Base-by-base conservation (phyloP, 2,888 invertebrate genomes). In the Leptinotarsa rubiginosa region DNA sequence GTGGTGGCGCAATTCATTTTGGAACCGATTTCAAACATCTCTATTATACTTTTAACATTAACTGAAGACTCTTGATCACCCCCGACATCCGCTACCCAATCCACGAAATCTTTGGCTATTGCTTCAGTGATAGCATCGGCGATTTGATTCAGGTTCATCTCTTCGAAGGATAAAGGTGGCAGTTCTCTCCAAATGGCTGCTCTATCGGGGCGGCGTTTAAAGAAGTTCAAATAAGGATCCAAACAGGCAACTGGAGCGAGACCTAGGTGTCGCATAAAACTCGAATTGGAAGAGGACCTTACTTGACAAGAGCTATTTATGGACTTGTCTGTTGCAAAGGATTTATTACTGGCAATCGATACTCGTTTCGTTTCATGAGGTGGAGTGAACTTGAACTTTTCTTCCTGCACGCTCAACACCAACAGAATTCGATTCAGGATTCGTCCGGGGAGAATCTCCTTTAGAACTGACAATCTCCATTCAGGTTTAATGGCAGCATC, bases 1-100 rank as follows among this genome's bases (percentile, higher is more conserved):
- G 91, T 89, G 69, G 88, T 88, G 0, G 91, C 89, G 1, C 90
- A 90, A 76, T 91, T 90, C 7, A 89, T 90, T 76, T 91, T 89
- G 80, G 91, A 91, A 72, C 91, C 91, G 70, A 92, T 90, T 89
- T 92, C 87, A 79, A 88, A 87, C 84, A 88, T 85, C 69, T 85
- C 84, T 31, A 87, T 82, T 15, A 88, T 81, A 18, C 82, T 81
- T 49, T 81, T 79, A n/a, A 85, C 85, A 66, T 84, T 86, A 15
- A 87, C 75, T 12, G 82, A 81, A 2, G 80, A 66, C 50, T 79
- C 81, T 69, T 80, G 77, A 31, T 85, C 82, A 47, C 82, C 81
- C 1, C 86, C 86, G 54, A 84, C 73, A 15, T 79, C 80, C 62
- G 83, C 80, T 70, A 87, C 77, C 88, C 88, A 88, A 41, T 85